phyloP scores from a whole-genome alignment of 2,888 invertebrate species.

The Punctoribates punctum region DNA sequence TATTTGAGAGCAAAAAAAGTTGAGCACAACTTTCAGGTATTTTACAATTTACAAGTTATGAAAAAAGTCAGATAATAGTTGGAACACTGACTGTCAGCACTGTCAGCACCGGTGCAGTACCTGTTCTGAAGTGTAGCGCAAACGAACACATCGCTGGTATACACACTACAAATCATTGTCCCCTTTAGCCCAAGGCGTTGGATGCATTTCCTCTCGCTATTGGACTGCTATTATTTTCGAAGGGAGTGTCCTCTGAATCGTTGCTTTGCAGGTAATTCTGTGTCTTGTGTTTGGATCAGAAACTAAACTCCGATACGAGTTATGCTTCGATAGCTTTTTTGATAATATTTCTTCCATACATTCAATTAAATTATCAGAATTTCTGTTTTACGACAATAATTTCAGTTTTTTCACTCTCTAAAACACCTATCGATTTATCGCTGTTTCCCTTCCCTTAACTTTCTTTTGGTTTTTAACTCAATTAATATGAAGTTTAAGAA shows the following conservation, averaged over 20 bases:
- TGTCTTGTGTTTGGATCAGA: neutral
- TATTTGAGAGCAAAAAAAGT: neutral
- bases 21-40: slow-evolving; percentile 8
- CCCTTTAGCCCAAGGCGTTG: slow-evolving; percentile 33
- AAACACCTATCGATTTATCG: no score
- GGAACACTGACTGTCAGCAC: neutral
- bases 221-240: slow-evolving; percentile 18
- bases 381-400: no score
- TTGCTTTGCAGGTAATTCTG: slow-evolving; percentile 3
- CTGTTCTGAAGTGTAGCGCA: slow-evolving; percentile 32
- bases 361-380: no score
- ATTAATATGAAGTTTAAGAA: no score
- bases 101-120: slow-evolving; percentile 14
- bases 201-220: slow-evolving; percentile 24
- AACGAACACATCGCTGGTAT: slow-evolving; percentile 17
- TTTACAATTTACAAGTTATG: neutral
- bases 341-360: no score
- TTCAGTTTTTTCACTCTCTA: no score
- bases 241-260: slow-evolving; percentile 7
- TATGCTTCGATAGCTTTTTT: slow-evolving; percentile 7
- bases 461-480: no score
- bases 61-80: neutral
- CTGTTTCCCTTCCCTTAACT: no score
- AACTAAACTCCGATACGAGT: neutral
- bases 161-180: slow-evolving; percentile 22